Evolutionary conservation across 2,113 vertebrate species (phyloP).

Genomic region (Genyomyrus donnyi): DNA sequence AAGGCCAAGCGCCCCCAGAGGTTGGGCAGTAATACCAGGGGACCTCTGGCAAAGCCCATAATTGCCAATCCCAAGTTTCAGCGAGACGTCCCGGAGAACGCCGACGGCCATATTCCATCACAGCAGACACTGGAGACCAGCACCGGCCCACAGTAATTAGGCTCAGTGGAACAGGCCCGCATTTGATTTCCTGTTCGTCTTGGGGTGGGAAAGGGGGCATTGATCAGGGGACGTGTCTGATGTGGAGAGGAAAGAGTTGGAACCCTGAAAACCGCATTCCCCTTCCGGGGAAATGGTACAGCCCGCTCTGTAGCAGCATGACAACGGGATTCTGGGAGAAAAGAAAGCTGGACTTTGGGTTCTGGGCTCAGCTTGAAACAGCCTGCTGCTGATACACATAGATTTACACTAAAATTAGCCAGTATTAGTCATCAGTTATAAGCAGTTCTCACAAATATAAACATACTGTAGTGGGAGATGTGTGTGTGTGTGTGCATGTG

Average conservation of each 20-base stretch:
- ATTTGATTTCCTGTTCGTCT: conserved; percentile 18
- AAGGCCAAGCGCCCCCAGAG: conserved; percentile 19
- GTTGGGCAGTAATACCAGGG: background rate
- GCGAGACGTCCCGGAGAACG: conserved; percentile 8
- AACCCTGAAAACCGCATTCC: background rate
- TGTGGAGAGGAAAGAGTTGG: background rate
- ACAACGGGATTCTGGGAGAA: background rate
- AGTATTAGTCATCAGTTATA: background rate
- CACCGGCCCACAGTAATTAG: conserved; percentile 22
- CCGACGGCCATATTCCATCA: conserved; percentile 9
- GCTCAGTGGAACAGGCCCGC: conserved; percentile 14
- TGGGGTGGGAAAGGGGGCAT: conserved; percentile 1
- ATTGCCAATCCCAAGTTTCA: conserved; percentile 18
- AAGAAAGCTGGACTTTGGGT: background rate
- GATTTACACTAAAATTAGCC: background rate
- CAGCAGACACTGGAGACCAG: background rate
- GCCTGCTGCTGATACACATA: background rate
- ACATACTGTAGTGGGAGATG: background rate
- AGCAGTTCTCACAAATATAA: background rate
- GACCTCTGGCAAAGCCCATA: conserved; percentile 11
- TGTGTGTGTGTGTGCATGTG: background rate
- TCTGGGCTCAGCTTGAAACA: background rate
- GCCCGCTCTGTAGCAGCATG: too few species aligned
- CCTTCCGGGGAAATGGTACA: background rate
- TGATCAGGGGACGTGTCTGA: background rate